Conservation (phyloP, 2,888 invertebrate species). For the Chironomus riparius region DNA sequence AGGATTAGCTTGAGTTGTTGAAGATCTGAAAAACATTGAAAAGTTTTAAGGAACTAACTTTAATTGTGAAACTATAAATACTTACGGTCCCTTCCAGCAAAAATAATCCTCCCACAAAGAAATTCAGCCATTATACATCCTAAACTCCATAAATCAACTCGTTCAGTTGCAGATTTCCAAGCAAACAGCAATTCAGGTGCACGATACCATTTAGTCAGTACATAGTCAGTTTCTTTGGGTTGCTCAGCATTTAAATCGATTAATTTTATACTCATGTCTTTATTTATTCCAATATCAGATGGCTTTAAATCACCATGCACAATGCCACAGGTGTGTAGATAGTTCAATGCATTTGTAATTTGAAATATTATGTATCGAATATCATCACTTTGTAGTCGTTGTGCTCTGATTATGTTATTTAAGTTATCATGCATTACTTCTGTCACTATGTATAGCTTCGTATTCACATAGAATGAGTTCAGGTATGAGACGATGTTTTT, state of each 20-base stretch:
- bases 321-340: conserved; percentile 20
- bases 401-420: conserved; percentile 23
- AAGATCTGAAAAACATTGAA: neutral
- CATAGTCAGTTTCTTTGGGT: conserved; percentile 21
- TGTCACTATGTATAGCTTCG: conserved; percentile 11
- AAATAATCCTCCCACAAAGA: conserved; percentile 18
- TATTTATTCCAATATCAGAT: conserved; percentile 19
- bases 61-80: no score
- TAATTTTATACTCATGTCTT: conserved; percentile 21
- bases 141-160: conserved; percentile 24
- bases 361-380: conserved; percentile 20
- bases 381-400: conserved; percentile 20
- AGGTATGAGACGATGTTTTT: conserved; percentile 1
- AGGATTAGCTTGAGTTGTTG: conserved; percentile 18
- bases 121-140: conserved; percentile 26
- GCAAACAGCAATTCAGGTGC: conserved; percentile 18
- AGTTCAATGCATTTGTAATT: conserved; percentile 12
- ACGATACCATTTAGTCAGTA: conserved; percentile 25
- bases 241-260: conserved; percentile 22
- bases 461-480: conserved; percentile 5
- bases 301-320: conserved; percentile 23
- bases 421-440: conserved; percentile 23
- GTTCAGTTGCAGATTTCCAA: conserved; percentile 14
- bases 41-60: neutral
- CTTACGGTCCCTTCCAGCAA: conserved; percentile 25